Evolutionary conservation across 2,113 vertebrate species (phyloP).

Genomic region (Trinectes maculatus): DNA sequence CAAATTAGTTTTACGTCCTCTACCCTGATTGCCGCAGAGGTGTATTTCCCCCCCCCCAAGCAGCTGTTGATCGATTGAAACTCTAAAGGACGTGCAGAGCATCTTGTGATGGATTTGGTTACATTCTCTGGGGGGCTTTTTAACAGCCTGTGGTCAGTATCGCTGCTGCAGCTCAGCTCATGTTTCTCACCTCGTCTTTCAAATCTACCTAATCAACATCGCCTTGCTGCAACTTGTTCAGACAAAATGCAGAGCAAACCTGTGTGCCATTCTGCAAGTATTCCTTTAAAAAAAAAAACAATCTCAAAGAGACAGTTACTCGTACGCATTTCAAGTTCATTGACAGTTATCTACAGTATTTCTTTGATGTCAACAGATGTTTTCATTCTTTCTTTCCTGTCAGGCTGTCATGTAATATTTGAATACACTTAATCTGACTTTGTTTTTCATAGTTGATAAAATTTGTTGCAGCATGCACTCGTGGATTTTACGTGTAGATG

Average conservation of each 20-base stretch:
- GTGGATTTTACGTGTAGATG: too few relatives aligned
- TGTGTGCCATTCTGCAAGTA: neutral
- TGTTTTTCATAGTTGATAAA: conserved; percentile 25
- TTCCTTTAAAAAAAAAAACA: conserved; percentile 1
- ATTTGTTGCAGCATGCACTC: neutral
- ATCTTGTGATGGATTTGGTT: conserved; percentile 39
- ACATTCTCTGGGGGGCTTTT: conserved; percentile 23
- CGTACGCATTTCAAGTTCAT: neutral
- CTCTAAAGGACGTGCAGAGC: conserved; percentile 34
- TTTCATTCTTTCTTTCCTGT: conserved; percentile 8
- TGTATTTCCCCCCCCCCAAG: conserved; percentile 19
- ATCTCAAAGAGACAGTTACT: too few relatives aligned
- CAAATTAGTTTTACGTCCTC: conserved; percentile 43
- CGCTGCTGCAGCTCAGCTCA: conserved; percentile 35
- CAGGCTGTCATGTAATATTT: conserved; percentile 26
- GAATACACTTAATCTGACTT: conserved; percentile 10
- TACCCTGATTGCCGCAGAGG: conserved; percentile 37
- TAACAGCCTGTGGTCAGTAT: conserved; percentile 41
- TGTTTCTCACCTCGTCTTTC: conserved; percentile 37
- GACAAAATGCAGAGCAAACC: conserved; percentile 25
- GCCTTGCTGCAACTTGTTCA: conserved; percentile 29
- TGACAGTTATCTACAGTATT: neutral
- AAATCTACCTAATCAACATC: conserved; percentile 28
- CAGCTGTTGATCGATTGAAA: conserved; percentile 49
- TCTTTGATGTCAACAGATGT: neutral